phyloP scores from a whole-genome alignment of 92 coral and sea anemone genomes.

The Parazoanthus swiftii region DNA sequence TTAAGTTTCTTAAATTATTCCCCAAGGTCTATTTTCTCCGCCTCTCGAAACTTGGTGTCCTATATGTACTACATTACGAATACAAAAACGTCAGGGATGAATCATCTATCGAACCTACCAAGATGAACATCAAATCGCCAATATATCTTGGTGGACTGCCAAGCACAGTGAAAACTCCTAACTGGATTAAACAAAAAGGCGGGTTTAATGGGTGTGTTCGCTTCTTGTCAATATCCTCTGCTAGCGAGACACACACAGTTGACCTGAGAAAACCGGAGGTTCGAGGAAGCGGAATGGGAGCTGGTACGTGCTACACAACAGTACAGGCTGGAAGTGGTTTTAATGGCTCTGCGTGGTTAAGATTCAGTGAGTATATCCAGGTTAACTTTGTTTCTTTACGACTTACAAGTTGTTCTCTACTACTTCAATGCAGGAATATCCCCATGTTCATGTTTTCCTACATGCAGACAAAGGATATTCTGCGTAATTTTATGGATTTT shows the following conservation, averaged over 20 bases:
- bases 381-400: too few species aligned
- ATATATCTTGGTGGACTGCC: slow-evolving; percentile 86
- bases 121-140: slow-evolving; percentile 57
- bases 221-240: slow-evolving; percentile 47
- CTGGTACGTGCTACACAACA: slow-evolving; percentile 47
- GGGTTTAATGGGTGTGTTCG: slow-evolving; percentile 74
- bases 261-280: slow-evolving; percentile 55
- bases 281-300: slow-evolving; percentile 43
- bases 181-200: slow-evolving; percentile 54
- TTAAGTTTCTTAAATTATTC: not conserved
- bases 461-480: too few species aligned
- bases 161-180: slow-evolving; percentile 56
- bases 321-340: slow-evolving; percentile 72
- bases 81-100: slow-evolving; percentile 56
- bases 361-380: slow-evolving; percentile 58
- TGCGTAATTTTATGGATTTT: too few species aligned
- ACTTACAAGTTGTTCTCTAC: too few species aligned
- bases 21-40: slow-evolving; percentile 64
- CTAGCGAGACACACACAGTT: slow-evolving; percentile 32
- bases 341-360: slow-evolving; percentile 76
- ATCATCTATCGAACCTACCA: not conserved
- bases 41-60: slow-evolving; percentile 60
- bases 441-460: too few species aligned
- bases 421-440: too few species aligned
- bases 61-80: slow-evolving; percentile 56